These are phyloP conservation scores for Todiramphus chloris DNA, from an alignment of 2,113 vertebrate genomes.

Conservation along the genomic window DNA sequence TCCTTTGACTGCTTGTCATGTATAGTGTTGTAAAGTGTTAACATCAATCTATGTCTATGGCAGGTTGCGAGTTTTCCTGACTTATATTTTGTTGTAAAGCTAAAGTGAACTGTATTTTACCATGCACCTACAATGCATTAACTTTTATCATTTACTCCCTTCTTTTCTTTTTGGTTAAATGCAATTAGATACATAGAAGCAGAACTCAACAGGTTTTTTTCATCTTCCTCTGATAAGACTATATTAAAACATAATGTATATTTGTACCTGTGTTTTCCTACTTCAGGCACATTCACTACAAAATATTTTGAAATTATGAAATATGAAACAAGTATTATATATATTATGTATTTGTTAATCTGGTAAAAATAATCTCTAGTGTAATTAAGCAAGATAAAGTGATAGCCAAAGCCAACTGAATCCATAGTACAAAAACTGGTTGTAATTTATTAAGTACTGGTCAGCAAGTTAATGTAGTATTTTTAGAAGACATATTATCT, in stretches of 20 bases:
- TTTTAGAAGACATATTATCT: background rate
- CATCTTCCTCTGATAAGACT: background rate
- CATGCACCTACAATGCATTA: background rate
- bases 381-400: background rate
- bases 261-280: background rate
- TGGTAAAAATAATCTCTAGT: background rate
- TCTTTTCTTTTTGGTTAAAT: background rate
- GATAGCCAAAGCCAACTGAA: background rate
- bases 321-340: background rate
- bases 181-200: background rate
- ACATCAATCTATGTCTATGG: rapidly evolving
- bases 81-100: background rate
- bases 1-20: background rate
- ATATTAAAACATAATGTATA: background rate
- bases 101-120: background rate
- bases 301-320: background rate
- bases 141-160: background rate
- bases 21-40: background rate
- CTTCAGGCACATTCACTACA: background rate
- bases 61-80: background rate
- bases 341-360: background rate
- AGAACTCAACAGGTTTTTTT: background rate
- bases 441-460: background rate
- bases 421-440: background rate
- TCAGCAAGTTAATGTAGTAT: background rate